Conservation (phyloP, 2,888 invertebrate species). For the Diplolepis rosae region DNA sequence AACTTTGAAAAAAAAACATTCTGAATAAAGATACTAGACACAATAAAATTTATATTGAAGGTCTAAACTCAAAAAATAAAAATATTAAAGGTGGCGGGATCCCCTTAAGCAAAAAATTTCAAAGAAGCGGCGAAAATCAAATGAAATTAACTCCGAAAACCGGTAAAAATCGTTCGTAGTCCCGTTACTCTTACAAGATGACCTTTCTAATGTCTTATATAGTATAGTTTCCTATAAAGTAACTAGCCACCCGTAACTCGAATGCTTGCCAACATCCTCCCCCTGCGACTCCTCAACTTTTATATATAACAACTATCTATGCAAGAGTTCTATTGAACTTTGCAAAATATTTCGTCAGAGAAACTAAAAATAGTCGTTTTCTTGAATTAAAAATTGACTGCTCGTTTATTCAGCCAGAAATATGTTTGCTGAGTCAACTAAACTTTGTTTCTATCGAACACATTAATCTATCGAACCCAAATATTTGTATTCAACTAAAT, state of each 20-base stretch:
- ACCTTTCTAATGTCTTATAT: slow-evolving; percentile 44
- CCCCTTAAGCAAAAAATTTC: background rate
- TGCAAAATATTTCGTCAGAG: background rate
- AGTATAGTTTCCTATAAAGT: slow-evolving; percentile 45
- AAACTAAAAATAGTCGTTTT: background rate
- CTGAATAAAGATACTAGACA: too few relatives aligned
- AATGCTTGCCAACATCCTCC: background rate
- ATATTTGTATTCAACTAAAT: too few relatives aligned
- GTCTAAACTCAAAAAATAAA: too few relatives aligned
- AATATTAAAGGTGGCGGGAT: too few relatives aligned
- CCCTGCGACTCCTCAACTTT: background rate
- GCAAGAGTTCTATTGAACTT: background rate
- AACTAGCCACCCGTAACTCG: slow-evolving; percentile 29
- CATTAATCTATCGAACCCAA: too few relatives aligned
- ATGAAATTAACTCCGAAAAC: slow-evolving; percentile 16
- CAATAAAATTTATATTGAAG: too few relatives aligned
- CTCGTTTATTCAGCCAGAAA: too few relatives aligned
- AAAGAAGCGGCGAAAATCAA: background rate
- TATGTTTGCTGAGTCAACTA: too few relatives aligned
- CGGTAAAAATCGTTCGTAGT: slow-evolving; percentile 44
- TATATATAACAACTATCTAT: background rate
- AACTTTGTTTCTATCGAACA: too few relatives aligned
- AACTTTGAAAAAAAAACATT: too few relatives aligned
- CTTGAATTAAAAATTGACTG: too few relatives aligned
- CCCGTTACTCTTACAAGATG: slow-evolving; percentile 53